Percentiles rank a stretch among this genome's conserved stretches.
Evolutionary conservation across 2,113 vertebrate species (phyloP).

Genomic region (Manacus vitellinus): DNA sequence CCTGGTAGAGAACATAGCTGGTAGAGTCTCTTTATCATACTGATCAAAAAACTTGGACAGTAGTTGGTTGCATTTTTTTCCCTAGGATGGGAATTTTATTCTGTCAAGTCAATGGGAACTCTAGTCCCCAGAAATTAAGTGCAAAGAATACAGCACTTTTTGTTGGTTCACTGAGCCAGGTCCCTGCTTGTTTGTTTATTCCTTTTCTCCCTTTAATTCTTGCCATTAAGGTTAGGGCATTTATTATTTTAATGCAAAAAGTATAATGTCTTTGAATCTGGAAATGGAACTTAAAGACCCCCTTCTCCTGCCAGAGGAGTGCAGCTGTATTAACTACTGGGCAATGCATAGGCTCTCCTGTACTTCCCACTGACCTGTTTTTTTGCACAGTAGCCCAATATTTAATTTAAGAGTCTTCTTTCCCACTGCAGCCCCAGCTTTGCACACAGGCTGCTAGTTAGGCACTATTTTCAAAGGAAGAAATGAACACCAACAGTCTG

Average conservation of each 20-base stretch:
- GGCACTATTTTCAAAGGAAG: neutral
- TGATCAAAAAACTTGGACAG: neutral
- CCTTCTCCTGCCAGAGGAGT: neutral
- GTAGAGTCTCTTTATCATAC: neutral
- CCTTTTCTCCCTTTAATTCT: neutral
- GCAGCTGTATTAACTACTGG: neutral
- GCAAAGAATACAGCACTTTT: neutral
- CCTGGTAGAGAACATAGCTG: neutral
- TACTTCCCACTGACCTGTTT: neutral
- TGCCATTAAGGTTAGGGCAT: neutral
- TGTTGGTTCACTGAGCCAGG: neutral
- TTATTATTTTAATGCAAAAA: neutral
- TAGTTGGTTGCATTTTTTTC: neutral
- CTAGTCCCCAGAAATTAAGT: neutral
- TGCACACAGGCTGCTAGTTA: neutral
- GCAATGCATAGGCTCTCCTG: neutral
- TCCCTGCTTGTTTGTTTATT: neutral
- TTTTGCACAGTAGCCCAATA: neutral
- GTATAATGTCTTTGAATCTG: neutral
- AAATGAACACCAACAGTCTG: neutral
- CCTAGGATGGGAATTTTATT: neutral
- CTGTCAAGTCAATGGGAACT: neutral
- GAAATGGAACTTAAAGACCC: neutral
- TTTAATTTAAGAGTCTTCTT: neutral
- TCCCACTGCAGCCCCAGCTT: neutral